These are phyloP conservation scores for Drosophila basisetae DNA, from an alignment of 2,888 invertebrate species.

Conservation along the genomic window DNA sequence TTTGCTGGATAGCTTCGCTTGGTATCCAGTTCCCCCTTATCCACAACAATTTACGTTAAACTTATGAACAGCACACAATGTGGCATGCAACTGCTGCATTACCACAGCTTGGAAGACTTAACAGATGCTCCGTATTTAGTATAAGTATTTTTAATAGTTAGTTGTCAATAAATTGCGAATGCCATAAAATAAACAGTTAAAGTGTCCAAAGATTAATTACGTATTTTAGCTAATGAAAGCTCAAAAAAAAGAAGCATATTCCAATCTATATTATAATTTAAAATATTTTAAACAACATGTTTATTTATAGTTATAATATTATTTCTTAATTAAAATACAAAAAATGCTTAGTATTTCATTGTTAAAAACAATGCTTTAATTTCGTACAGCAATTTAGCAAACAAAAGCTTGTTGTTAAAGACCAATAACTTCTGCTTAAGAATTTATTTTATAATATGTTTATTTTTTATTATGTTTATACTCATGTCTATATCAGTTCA, in stretches of 20 bases:
- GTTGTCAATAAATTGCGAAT: background rate
- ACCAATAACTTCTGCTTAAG: background rate
- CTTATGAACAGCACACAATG: constrained; percentile 51
- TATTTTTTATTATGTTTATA: background rate
- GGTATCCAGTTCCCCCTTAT: constrained; percentile 48
- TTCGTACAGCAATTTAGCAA: no score
- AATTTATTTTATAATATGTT: background rate
- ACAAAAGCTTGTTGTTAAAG: background rate
- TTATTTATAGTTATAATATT: background rate
- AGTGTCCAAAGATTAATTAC: background rate
- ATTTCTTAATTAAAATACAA: background rate
- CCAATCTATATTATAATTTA: background rate
- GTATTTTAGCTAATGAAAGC: background rate
- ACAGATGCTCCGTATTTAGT: constrained; percentile 17
- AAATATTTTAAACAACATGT: background rate
- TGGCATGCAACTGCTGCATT: constrained; percentile 12
- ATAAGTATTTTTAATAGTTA: background rate
- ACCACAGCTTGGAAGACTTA: constrained; percentile 15
- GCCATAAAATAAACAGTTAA: background rate
- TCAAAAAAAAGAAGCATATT: fast-evolving
- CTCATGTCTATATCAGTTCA: background rate
- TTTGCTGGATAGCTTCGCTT: constrained; percentile 2
- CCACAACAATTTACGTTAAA: constrained; percentile 70
- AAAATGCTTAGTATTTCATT: no score
- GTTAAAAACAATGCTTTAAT: no score